phyloP scores from a whole-genome alignment of 2,797 vertebrate genomes.

The Petrocephalus sullivani region DNA sequence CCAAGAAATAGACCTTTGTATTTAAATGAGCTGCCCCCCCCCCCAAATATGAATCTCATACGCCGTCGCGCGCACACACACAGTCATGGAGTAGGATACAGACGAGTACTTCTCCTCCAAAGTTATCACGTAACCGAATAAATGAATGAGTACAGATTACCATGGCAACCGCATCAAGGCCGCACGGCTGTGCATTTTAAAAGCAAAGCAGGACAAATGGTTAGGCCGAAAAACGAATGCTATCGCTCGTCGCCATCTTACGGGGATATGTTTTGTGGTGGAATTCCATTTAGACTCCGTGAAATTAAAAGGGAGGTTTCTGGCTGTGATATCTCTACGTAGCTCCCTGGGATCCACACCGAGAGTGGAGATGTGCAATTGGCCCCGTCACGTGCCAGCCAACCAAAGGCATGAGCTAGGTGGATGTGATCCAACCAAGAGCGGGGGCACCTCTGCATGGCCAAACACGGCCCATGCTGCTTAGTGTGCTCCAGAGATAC shows the following conservation, averaged over 20 bases:
- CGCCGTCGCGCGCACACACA: background rate
- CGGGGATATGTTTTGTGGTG: background rate
- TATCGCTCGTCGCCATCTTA: background rate
- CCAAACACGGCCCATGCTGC: background rate
- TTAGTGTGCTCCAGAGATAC: too few relatives aligned
- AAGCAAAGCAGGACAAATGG: background rate
- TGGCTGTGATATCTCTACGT: background rate
- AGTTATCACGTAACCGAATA: background rate
- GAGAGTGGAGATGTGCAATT: background rate
- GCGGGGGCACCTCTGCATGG: background rate
- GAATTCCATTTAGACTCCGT: background rate
- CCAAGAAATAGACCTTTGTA: background rate
- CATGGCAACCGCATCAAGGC: conserved; percentile 9
- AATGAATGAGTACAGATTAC: background rate
- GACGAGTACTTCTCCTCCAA: background rate
- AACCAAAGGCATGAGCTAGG: background rate
- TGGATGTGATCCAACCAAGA: background rate
- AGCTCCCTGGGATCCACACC: background rate
- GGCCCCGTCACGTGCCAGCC: background rate
- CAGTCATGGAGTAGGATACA: background rate
- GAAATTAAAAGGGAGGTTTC: background rate
- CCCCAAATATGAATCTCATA: background rate
- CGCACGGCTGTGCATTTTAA: conserved; percentile 2
- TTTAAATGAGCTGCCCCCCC: background rate
- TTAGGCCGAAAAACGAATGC: background rate